phyloP scores from a whole-genome alignment of 2,797 vertebrate species.

The Ptychadena robeensis region DNA sequence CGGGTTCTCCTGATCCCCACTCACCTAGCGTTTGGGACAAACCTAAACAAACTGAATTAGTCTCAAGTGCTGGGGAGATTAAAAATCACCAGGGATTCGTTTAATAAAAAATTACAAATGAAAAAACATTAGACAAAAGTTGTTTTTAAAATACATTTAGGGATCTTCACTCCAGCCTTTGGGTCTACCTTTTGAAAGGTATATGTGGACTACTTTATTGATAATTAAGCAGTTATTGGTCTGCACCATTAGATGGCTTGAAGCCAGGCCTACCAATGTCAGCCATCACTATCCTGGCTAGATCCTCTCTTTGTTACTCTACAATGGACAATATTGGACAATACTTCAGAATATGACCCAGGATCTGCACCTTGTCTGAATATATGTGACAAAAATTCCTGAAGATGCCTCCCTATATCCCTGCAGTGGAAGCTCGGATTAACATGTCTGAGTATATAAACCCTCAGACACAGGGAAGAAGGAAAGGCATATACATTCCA shows the following conservation, averaged over 20 bases:
- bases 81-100: too few species aligned
- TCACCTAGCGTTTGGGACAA: too few species aligned
- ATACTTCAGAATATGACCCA: neutral
- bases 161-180: neutral
- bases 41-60: too few species aligned
- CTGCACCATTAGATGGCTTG: neutral
- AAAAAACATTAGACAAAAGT: too few species aligned
- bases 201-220: neutral
- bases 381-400: conserved; percentile 45
- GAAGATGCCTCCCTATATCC: neutral
- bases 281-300: neutral
- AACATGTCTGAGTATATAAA: conserved; percentile 39
- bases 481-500: conserved; percentile 22
- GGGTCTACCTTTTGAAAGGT: neutral
- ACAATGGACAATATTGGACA: neutral
- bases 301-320: neutral
- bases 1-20: too few species aligned
- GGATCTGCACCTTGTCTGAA: conserved; percentile 1
- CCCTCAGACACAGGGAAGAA: conserved; percentile 38
- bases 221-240: neutral
- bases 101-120: too few species aligned
- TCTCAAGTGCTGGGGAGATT: too few species aligned
- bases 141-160: neutral
- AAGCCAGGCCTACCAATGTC: neutral
- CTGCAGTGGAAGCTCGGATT: conserved; percentile 53